These are phyloP conservation scores for Tamias sibiricus DNA, from an alignment of 2,113 vertebrate species.

Conservation along the genomic window DNA sequence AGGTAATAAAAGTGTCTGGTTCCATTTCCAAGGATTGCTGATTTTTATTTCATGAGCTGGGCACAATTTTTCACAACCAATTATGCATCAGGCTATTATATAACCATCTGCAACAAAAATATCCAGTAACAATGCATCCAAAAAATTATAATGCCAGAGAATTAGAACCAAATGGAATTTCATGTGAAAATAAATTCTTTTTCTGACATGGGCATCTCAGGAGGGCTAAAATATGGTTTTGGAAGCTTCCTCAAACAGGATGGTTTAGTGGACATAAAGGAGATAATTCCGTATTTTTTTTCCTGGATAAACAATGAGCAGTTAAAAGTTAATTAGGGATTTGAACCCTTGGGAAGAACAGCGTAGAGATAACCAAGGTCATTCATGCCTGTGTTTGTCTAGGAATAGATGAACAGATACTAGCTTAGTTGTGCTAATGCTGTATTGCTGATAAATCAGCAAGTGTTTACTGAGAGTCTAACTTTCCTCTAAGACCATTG, in stretches of 20 bases:
- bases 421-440: not conserved
- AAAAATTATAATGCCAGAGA: conserved; percentile 26
- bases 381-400: not conserved
- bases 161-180: conserved; percentile 43
- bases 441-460: not conserved
- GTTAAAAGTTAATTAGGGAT: not conserved
- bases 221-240: not conserved
- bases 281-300: not conserved
- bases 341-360: not conserved
- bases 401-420: not conserved
- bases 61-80: conserved; percentile 27
- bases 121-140: not conserved
- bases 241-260: not conserved
- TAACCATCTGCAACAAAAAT: conserved; percentile 54
- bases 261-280: not conserved
- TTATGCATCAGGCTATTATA: conserved; percentile 16
- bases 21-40: not conserved
- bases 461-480: not conserved
- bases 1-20: conserved; percentile 7
- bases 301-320: conserved; percentile 11
- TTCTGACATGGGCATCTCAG: not conserved
- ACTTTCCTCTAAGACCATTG: not conserved
- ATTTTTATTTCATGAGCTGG: conserved; percentile 56
- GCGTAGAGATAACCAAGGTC: not conserved
- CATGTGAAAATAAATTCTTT: conserved; percentile 21